Conservation (phyloP, 1,140 invertebrate genomes). For the Plodia interpunctella region DNA sequence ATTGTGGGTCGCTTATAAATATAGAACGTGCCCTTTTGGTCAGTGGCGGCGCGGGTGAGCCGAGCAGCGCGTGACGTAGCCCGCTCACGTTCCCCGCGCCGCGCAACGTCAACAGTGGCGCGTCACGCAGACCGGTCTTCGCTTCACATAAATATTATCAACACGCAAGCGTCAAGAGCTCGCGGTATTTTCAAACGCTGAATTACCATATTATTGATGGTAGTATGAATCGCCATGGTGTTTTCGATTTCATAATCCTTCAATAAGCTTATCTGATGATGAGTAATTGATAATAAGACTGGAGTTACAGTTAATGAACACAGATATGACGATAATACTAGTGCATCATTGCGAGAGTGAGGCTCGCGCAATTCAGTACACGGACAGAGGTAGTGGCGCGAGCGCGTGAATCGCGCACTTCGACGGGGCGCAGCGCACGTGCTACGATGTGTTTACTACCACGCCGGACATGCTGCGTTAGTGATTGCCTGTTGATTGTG, state of each 20-base stretch:
- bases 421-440: slow-evolving; percentile 38
- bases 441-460: slow-evolving; percentile 25
- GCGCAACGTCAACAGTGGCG: slow-evolving; percentile 69
- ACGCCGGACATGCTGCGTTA: slow-evolving; percentile 12
- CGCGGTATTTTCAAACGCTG: slow-evolving; percentile 20
- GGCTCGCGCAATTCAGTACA: slow-evolving; percentile 41
- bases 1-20: slow-evolving; percentile 60
- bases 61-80: slow-evolving; percentile 60
- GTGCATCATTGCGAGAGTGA: slow-evolving; percentile 30
- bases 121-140: slow-evolving; percentile 51
- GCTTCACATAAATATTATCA: slow-evolving; percentile 49
- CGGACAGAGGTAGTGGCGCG: slow-evolving; percentile 39
- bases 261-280: neutral
- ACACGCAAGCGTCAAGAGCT: slow-evolving; percentile 39
- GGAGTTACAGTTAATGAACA: slow-evolving; percentile 14
- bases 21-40: slow-evolving; percentile 68
- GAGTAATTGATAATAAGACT: neutral
- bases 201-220: neutral
- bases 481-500: slow-evolving; percentile 29
- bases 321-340: slow-evolving; percentile 36
- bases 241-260: neutral
- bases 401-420: slow-evolving; percentile 48
- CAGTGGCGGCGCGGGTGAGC: slow-evolving; percentile 66
- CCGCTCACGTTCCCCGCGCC: slow-evolving; percentile 68
- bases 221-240: neutral